A percentile compares a stretch with the other conserved stretches of the same genome.
Conservation (phyloP, 2,113 vertebrate species). For the Protomyctophum bolini region DNA sequence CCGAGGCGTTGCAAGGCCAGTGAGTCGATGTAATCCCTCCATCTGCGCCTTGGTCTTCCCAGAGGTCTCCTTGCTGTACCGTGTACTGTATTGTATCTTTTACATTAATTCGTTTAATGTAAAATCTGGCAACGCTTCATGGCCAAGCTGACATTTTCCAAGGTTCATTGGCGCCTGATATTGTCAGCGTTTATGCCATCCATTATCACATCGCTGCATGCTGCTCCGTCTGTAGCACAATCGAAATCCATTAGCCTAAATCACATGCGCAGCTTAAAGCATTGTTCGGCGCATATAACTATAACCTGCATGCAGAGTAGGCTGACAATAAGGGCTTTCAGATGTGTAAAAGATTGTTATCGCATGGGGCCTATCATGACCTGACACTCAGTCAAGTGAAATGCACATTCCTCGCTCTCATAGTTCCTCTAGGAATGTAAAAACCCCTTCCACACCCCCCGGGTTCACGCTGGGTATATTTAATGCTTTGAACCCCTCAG, state of each 20-base stretch:
- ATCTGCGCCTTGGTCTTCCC: no score
- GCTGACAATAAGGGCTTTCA: constrained; percentile 59
- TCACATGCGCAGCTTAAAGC: constrained; percentile 30
- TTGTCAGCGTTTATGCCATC: no score
- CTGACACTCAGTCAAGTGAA: constrained; percentile 43
- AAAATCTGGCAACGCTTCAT: neutral
- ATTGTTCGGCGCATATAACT: constrained; percentile 27
- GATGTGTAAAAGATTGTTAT: constrained; percentile 58
- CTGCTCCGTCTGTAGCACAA: neutral
- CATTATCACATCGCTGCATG: constrained; percentile 3
- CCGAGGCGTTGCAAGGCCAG: no score
- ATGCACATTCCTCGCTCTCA: constrained; percentile 9
- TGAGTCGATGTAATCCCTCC: no score
- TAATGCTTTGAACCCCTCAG: constrained; percentile 3
- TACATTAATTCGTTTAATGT: no score
- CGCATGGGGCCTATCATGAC: constrained; percentile 43
- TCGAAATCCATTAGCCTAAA: neutral
- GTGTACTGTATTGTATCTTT: no score
- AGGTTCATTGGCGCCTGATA: neutral
- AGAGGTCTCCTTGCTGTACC: no score
- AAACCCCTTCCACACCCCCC: neutral
- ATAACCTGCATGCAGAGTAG: constrained; percentile 34
- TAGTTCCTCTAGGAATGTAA: constrained; percentile 31
- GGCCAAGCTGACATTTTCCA: neutral
- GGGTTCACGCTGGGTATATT: constrained; percentile 6